A percentile compares a stretch with the other conserved stretches of the same genome.
Evolutionary conservation across 1,140 invertebrate species (phyloP).

Genomic region (honey bee (Apis mellifera)): DNA sequence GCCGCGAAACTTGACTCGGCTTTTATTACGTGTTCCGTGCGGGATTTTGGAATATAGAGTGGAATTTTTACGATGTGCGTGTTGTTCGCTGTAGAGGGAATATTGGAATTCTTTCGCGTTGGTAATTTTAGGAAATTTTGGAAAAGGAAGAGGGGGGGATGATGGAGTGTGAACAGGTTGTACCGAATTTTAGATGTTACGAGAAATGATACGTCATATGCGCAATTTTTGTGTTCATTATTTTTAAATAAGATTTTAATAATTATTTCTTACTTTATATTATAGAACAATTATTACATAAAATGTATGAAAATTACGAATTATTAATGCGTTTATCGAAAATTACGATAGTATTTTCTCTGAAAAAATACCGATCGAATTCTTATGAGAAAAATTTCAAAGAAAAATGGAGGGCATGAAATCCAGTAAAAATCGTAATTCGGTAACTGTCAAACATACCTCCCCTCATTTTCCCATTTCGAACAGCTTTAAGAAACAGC

Average conservation of each 20-base stretch:
- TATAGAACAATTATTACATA: too few species aligned
- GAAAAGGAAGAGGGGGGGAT: too few species aligned
- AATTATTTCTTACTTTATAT: too few species aligned
- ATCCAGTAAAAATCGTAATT: background rate
- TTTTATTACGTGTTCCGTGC: background rate
- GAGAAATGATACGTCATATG: too few species aligned
- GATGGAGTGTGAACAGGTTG: background rate
- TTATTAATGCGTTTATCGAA: too few species aligned
- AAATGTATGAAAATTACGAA: too few species aligned
- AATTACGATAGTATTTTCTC: background rate
- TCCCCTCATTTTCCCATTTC: background rate
- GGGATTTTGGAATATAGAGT: background rate
- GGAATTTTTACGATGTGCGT: background rate
- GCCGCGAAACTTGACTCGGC: background rate
- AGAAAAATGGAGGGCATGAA: background rate
- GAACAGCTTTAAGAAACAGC: constrained; percentile 6
- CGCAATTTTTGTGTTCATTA: too few species aligned
- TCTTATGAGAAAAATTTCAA: background rate
- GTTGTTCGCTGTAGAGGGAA: background rate
- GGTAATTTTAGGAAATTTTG: background rate
- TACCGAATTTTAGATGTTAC: too few species aligned
- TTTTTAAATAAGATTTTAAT: too few species aligned
- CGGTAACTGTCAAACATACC: background rate
- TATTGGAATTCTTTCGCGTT: background rate
- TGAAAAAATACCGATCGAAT: background rate